These are phyloP conservation scores for Diprion similis DNA, from an alignment of 1,140 invertebrate genomes.

Conservation along the genomic window DNA sequence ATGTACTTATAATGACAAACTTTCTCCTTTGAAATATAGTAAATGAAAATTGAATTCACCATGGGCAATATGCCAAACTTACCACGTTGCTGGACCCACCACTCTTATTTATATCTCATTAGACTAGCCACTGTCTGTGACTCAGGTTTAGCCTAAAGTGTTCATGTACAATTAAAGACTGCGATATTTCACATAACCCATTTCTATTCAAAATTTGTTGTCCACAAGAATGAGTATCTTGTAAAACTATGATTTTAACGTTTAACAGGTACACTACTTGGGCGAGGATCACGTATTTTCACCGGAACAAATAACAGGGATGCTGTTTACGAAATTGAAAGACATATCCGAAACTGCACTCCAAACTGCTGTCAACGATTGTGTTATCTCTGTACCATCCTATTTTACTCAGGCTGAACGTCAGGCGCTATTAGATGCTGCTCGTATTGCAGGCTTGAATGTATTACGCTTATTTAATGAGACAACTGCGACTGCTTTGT, in stretches of 20 bases:
- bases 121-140: constrained; percentile 24
- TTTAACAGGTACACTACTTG: constrained; percentile 81
- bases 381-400: constrained; percentile 95
- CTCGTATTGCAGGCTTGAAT: constrained; percentile 88
- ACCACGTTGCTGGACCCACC: constrained; percentile 25
- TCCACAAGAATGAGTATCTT: constrained; percentile 9
- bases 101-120: constrained; percentile 43
- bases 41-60: constrained; percentile 12
- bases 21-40: constrained; percentile 3
- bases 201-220: too few species aligned
- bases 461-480: constrained; percentile 96
- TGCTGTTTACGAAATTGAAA: constrained; percentile 97
- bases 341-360: constrained; percentile 86
- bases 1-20: not conserved
- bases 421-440: constrained; percentile 88
- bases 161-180: too few species aligned
- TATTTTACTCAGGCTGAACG: constrained; percentile 96
- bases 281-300: constrained; percentile 86
- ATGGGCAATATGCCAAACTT: constrained; percentile 33
- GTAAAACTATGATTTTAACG: constrained; percentile 12
- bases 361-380: constrained; percentile 93
- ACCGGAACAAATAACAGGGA: constrained; percentile 95
- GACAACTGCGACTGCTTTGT: constrained; percentile 92
- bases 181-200: too few species aligned
- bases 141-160: constrained; percentile 12